These are phyloP conservation scores for Eumacrocentrus americanus DNA, from an alignment of 2,888 invertebrate genomes.

Conservation along the genomic window DNA sequence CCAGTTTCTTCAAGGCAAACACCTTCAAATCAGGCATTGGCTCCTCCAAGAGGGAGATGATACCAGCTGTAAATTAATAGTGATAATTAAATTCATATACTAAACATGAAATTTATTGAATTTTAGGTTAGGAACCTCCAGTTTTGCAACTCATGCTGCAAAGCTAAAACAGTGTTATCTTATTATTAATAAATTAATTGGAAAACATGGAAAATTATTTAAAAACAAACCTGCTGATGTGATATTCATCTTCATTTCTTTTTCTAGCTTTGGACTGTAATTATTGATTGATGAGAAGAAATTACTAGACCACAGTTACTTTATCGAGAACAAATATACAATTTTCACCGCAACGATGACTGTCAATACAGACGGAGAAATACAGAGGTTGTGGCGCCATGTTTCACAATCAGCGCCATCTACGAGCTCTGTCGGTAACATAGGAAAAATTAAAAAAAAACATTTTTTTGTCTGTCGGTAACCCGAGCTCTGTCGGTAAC, in stretches of 20 bases:
- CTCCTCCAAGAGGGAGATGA: conserved; percentile 94
- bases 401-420: no score
- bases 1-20: conserved; percentile 90
- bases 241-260: conserved; percentile 57
- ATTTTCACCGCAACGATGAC: no score
- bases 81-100: conserved; percentile 7
- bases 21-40: conserved; percentile 91
- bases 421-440: no score
- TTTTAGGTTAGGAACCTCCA: conserved; percentile 48
- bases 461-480: no score
- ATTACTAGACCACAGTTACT: neutral
- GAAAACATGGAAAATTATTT: neutral
- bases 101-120: neutral
- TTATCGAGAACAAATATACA: neutral
- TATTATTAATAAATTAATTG: neutral
- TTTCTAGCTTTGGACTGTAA: neutral
- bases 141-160: conserved; percentile 54
- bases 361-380: no score
- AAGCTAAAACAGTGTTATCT: neutral
- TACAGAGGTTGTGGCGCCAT: no score
- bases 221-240: conserved; percentile 58
- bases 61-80: conserved; percentile 72
- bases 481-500: no score
- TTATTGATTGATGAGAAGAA: neutral
- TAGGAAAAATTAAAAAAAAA: no score